Percentiles rank a stretch among this genome's conserved stretches.
Conservation (phyloP, 1,140 invertebrate genomes). For the Antheraea mylitta region DNA sequence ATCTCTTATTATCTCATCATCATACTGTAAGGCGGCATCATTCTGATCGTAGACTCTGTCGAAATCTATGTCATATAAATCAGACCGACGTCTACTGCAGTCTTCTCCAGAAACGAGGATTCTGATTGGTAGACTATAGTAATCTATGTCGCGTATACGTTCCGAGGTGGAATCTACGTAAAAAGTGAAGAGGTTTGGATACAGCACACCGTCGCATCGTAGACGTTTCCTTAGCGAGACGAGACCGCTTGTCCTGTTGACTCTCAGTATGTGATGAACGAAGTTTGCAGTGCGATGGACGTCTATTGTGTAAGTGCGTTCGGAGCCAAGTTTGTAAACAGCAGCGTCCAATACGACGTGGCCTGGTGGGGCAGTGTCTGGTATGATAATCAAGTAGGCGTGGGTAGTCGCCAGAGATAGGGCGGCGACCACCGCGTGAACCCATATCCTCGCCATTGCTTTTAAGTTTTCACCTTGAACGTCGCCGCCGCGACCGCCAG, state of each 20-base stretch:
- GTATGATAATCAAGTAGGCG: constrained; percentile 85
- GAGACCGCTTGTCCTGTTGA: constrained; percentile 86
- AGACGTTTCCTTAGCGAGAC: constrained; percentile 86
- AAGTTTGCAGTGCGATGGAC: constrained; percentile 88
- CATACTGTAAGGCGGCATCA: constrained; percentile 64
- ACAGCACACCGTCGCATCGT: constrained; percentile 89
- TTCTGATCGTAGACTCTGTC: constrained; percentile 76
- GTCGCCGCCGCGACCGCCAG: constrained; percentile 56
- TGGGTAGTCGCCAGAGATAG: constrained; percentile 46
- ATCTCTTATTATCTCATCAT: constrained; percentile 64
- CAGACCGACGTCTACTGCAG: constrained; percentile 77
- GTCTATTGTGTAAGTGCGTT: constrained; percentile 87
- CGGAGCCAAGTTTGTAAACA: constrained; percentile 86
- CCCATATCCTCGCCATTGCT: constrained; percentile 49
- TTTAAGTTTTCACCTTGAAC: constrained; percentile 58
- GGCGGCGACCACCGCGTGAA: constrained; percentile 43
- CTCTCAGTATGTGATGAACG: constrained; percentile 87
- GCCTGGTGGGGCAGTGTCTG: constrained; percentile 83
- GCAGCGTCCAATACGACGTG: constrained; percentile 89
- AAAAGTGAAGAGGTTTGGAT: constrained; percentile 90
- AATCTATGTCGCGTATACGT: constrained; percentile 88
- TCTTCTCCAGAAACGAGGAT: constrained; percentile 87
- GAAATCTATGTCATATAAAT: constrained; percentile 73
- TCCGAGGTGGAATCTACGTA: constrained; percentile 92
- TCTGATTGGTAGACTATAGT: constrained; percentile 89